Evolutionary conservation across 2,797 vertebrate genomes (phyloP).

Genomic region (Lemur catta): DNA sequence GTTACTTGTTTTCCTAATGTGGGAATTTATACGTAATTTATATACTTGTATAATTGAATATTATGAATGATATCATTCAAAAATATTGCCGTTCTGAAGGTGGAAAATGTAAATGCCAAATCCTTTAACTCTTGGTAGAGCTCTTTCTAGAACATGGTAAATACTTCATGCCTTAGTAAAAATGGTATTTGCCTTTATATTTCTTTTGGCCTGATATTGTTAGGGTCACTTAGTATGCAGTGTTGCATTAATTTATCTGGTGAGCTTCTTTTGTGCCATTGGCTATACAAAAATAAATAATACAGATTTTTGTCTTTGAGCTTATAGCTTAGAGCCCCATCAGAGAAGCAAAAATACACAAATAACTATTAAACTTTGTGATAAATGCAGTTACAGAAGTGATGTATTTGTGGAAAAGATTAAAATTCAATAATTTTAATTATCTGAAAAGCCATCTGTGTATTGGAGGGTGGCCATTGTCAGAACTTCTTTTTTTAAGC

Average conservation of each 20-base stretch:
- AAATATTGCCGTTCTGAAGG: not conserved
- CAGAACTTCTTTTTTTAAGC: not conserved
- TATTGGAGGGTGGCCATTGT: not conserved
- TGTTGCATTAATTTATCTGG: not conserved
- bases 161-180: not conserved
- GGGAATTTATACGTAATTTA: not conserved
- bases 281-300: not conserved
- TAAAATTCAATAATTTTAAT: not conserved
- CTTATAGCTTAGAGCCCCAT: not conserved
- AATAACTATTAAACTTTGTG: not conserved
- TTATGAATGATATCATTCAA: not conserved
- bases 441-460: slow-evolving; percentile 30
- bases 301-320: not conserved
- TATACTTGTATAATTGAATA: not conserved
- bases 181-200: not conserved
- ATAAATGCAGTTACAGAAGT: not conserved
- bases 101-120: not conserved
- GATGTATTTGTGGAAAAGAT: not conserved
- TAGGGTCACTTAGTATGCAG: not conserved
- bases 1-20: not conserved
- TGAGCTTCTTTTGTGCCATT: not conserved
- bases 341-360: not conserved
- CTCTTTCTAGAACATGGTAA: not conserved
- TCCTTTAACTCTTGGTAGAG: not conserved
- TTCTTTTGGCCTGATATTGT: not conserved